phyloP scores from a whole-genome alignment of 2,888 invertebrate genomes.

The Drosophila recens region DNA sequence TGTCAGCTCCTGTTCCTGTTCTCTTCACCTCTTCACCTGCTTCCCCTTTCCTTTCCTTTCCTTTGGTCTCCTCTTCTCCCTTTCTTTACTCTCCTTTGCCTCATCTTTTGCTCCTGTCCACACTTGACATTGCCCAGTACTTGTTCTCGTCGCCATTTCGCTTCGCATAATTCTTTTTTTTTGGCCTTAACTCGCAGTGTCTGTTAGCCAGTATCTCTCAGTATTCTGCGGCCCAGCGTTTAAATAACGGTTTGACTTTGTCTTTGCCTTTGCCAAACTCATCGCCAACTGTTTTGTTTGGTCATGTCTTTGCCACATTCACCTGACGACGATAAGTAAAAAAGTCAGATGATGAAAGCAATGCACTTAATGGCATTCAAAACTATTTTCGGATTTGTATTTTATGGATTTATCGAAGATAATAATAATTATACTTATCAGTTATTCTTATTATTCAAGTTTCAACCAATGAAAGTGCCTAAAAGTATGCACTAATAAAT shows the following conservation, averaged over 20 bases:
- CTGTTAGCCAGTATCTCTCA: neutral
- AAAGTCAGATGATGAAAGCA: neutral
- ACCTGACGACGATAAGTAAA: neutral
- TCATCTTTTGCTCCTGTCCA: slow-evolving; percentile 3
- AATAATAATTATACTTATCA: too few species aligned
- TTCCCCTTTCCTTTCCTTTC: neutral
- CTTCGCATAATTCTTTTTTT: neutral
- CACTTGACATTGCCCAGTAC: slow-evolving; percentile 41
- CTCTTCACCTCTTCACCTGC: neutral
- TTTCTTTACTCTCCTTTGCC: neutral
- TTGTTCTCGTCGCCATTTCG: slow-evolving; percentile 18
- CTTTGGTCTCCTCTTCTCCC: neutral
- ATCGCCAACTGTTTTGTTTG: slow-evolving; percentile 19
- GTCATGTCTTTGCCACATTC: slow-evolving; percentile 19
- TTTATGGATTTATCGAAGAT: too few species aligned
- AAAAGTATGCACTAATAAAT: too few species aligned
- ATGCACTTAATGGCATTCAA: slow-evolving; percentile 1
- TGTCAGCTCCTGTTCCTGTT: neutral
- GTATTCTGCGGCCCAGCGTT: slow-evolving; percentile 27
- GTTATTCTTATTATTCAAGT: too few species aligned
- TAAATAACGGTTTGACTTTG: slow-evolving; percentile 47
- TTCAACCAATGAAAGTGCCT: too few species aligned
- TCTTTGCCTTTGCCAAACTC: slow-evolving; percentile 45
- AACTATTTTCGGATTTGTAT: too few species aligned
- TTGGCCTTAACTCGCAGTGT: neutral